Base-by-base conservation (phyloP, 1,140 invertebrate species). In the Euglossa dilemma region DNA sequence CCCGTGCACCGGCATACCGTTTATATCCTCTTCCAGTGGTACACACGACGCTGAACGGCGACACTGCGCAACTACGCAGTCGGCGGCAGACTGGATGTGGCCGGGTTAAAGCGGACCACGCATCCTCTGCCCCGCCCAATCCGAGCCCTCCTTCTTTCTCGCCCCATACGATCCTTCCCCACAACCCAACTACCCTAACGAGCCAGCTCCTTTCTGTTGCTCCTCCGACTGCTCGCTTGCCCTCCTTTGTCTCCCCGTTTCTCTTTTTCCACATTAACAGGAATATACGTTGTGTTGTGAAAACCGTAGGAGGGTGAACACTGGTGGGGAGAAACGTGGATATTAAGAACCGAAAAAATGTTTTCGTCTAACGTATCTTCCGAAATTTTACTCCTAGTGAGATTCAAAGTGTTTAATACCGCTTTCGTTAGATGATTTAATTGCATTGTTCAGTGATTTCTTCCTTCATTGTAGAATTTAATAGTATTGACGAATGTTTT, bases 41-140 rank as follows among this genome's bases (percentile, higher is more conserved):
- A 74, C 54, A 43, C 71, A 45, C 54, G 5, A 45, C 71, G 16
- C 43, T 59, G 36, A 25, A 14, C 9, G 11, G 25, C 47, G 9
- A 54, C 5, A 56, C 84, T 81, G 56, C 80, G 63, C 85, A 45
- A 50, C 45, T 89, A 86, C 87, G 87, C 87, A 64, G 88, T 85
- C 88, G 85, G 84, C 87, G 87, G 77, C 77, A 86, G 84, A 89
- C 88, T 88, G 85, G 77, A 78, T 66, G 61, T 81, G 88, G 84
- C 88, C 81, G 88, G 88, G 71, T 82, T 79, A 61, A 73, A 86
- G 63, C 81, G 81, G 74, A 83, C 54, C 81, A 77, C 81, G 74
- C 81, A 69, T 72, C 83, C 70, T 69, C 83, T 74, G 63, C 50
- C 69, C n/a, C 83, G 71, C 78, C 82, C 82, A 79, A 79, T 79